These are phyloP conservation scores for Xenus cinereus DNA, from an alignment of 2,113 vertebrate species.

Conservation along the genomic window DNA sequence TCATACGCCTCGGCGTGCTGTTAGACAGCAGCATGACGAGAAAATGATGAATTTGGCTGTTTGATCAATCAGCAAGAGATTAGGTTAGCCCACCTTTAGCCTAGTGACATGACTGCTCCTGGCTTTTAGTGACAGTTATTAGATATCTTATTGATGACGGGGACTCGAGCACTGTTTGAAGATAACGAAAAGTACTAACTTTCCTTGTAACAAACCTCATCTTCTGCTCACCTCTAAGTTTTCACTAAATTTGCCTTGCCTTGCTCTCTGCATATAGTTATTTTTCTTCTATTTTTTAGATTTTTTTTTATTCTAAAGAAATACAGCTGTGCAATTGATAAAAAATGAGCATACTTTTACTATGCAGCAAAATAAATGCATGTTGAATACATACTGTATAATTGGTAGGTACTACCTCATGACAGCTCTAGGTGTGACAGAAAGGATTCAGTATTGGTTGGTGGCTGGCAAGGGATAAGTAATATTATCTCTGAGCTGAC, in stretches of 20 bases:
- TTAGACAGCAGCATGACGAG: background rate
- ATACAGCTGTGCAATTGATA: background rate
- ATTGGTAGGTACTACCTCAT: background rate
- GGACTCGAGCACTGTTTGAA: background rate
- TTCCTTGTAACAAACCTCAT: background rate
- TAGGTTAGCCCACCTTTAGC: background rate
- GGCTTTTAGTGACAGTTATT: background rate
- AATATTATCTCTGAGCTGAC: background rate
- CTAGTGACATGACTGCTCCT: background rate
- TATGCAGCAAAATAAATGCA: background rate
- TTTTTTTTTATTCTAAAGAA: background rate
- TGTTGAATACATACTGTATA: background rate
- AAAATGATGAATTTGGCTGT: conserved; percentile 37
- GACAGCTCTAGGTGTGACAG: background rate
- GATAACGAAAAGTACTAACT: background rate
- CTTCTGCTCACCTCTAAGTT: background rate
- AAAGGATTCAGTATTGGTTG: background rate
- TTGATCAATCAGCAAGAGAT: background rate
- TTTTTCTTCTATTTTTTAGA: background rate
- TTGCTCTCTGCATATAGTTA: background rate
- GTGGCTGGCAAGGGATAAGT: background rate
- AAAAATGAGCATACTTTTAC: background rate
- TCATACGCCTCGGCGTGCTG: background rate
- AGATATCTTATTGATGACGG: background rate
- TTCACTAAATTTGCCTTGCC: background rate